Conservation (phyloP, 1,140 invertebrate species). For the Limonius californicus region DNA sequence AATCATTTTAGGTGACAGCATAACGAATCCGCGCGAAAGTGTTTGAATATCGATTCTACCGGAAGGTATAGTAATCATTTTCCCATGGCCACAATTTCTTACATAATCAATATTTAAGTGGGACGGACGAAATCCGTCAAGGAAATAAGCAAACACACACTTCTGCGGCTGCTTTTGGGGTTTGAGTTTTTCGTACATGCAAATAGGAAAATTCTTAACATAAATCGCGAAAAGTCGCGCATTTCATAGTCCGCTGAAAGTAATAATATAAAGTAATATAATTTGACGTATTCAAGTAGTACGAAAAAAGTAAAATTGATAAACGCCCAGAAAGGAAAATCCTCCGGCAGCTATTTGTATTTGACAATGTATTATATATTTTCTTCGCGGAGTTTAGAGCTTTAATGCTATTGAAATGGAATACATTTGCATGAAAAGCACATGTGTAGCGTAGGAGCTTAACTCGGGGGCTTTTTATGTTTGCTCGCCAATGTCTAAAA, state of each 20-base stretch:
- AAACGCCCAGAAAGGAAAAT: constrained; percentile 19
- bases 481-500: constrained; percentile 27
- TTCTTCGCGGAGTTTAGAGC: constrained; percentile 17
- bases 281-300: too few relatives aligned
- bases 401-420: constrained; percentile 31
- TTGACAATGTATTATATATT: constrained; percentile 29
- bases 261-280: not conserved
- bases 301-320: constrained; percentile 4
- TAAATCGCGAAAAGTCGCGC: too few relatives aligned
- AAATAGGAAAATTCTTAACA: too few relatives aligned
- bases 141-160: too few relatives aligned
- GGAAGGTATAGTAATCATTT: not conserved
- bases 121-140: too few relatives aligned
- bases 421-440: constrained; percentile 31
- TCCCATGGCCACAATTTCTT: not conserved
- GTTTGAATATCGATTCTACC: not conserved
- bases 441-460: constrained; percentile 30
- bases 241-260: not conserved
- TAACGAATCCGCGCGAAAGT: not conserved
- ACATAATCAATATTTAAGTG: not conserved
- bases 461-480: constrained; percentile 28
- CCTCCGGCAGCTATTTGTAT: constrained; percentile 25
- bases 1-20: constrained; percentile 4
- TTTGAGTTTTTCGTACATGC: too few relatives aligned
- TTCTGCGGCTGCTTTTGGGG: too few relatives aligned